phyloP scores from a whole-genome alignment of 2,888 invertebrate species.

The Thera obeliscata region DNA sequence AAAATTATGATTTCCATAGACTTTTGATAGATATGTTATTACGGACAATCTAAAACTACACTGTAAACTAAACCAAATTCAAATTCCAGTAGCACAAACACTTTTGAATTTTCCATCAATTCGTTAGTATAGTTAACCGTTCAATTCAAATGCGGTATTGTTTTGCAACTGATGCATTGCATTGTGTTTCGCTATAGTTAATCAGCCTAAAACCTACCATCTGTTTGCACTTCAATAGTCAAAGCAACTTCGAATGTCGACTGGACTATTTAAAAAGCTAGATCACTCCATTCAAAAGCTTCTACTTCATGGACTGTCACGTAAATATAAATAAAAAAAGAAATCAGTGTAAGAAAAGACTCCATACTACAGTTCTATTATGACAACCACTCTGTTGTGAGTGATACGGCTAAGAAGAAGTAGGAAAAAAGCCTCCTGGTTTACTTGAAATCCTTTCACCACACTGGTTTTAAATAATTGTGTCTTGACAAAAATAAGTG shows the following conservation, averaged over 20 bases:
- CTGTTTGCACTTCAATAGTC: conserved; percentile 26
- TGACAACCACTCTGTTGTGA: too few relatives aligned
- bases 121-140: conserved; percentile 14
- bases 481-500: too few relatives aligned
- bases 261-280: background rate
- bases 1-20: too few relatives aligned
- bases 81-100: background rate
- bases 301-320: too few relatives aligned
- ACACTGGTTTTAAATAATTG: too few relatives aligned
- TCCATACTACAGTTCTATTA: too few relatives aligned
- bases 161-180: conserved; percentile 19
- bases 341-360: too few relatives aligned
- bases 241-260: conserved; percentile 14
- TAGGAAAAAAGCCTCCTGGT: too few relatives aligned
- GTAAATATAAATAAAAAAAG: too few relatives aligned
- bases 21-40: too few relatives aligned
- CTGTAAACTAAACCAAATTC: background rate
- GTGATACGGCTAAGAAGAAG: too few relatives aligned
- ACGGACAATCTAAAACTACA: background rate
- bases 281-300: background rate
- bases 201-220: conserved; percentile 25
- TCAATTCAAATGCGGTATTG: conserved; percentile 24
- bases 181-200: conserved; percentile 14
- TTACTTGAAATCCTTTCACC: too few relatives aligned
- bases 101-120: background rate